Evolutionary conservation across 2,888 invertebrate genomes (phyloP), one percentile per base, ranked within the genome.

Genomic region (Agriopis marginaria): DNA sequence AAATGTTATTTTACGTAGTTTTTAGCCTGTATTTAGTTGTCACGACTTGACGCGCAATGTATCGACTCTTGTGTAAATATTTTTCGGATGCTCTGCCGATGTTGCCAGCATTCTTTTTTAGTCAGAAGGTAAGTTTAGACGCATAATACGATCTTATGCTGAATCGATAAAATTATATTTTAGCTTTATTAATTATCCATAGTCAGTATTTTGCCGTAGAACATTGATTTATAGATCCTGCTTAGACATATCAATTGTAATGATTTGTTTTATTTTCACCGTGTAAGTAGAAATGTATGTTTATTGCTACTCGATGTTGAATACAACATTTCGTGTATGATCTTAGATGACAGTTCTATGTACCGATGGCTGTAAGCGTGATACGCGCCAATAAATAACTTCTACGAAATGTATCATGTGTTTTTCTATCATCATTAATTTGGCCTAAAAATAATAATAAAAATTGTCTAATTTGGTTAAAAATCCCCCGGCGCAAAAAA

Each of bases 381-480:
- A 72, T 68, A 77, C 73, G 79, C 82, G 80, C 73, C 78, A 86
- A 77, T 86, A 87, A 81, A 87, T 86, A 84, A 82, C 77, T 81
- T 84, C 78, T 83, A 83, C 54, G 45, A 64, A 60, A 53, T 44
- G 17, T 14, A 61, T 39, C 12, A 8, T 23, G 50, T 39, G 49
- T 49, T 49, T 60, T 50, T 50, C 10, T n/a, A n/a, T 44, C 17
- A 10, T 14, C 10, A 23, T 23, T 1, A 23, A 23, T 23, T 23
- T 23, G 17, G 17, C 17, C 17, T 23, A 23, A 23, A 23, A n/a
- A n/a, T n/a, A n/a, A n/a, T n/a, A n/a, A n/a, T n/a, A n/a, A n/a
- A n/a, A n/a, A n/a, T n/a, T 23, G 17, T 2, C 17, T 23, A 23
- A 23, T 23, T 23, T 23, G 17, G 17, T 23, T 23, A 23, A 23